phyloP scores from a whole-genome alignment of 2,888 invertebrate genomes.

The Piscicola geometra region DNA sequence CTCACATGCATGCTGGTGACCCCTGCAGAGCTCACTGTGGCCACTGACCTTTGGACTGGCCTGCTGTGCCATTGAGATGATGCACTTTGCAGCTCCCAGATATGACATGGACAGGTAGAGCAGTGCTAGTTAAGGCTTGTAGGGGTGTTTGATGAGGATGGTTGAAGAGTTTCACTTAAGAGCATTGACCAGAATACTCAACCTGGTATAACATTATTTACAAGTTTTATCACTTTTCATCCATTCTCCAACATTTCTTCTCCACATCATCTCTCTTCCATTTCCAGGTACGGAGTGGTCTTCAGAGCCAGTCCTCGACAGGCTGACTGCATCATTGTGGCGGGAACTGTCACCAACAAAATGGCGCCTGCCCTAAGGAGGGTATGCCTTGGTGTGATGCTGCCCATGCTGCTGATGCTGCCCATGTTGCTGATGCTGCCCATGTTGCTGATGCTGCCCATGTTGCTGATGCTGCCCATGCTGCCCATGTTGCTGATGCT shows the following conservation, averaged over 20 bases:
- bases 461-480: no score
- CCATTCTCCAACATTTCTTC: no score
- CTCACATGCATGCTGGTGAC: no score
- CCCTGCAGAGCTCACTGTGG: conserved; percentile 79
- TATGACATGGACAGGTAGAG: conserved; percentile 90
- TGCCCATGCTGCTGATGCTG: no score
- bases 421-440: no score
- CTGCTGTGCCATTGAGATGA: conserved; percentile 99
- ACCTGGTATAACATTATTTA: no score
- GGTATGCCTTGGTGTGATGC: conserved; percentile 56
- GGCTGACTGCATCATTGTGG: conserved; percentile 94
- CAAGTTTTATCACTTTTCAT: no score
- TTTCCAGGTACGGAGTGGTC: conserved; percentile 73
- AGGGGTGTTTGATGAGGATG: background rate
- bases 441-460: no score
- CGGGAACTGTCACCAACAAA: conserved; percentile 96
- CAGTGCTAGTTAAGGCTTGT: background rate
- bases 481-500: no score
- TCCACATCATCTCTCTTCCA: no score
- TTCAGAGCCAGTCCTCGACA: conserved; percentile 95
- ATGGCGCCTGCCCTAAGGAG: conserved; percentile 97
- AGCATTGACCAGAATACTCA: no score
- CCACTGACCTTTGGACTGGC: conserved; percentile 97
- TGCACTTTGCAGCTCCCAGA: conserved; percentile 97
- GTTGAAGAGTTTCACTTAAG: no score